Evolutionary conservation across 2,888 invertebrate genomes (phyloP), one percentile per base, ranked within the genome.

Genomic region (Dinocampus coccinellae): DNA sequence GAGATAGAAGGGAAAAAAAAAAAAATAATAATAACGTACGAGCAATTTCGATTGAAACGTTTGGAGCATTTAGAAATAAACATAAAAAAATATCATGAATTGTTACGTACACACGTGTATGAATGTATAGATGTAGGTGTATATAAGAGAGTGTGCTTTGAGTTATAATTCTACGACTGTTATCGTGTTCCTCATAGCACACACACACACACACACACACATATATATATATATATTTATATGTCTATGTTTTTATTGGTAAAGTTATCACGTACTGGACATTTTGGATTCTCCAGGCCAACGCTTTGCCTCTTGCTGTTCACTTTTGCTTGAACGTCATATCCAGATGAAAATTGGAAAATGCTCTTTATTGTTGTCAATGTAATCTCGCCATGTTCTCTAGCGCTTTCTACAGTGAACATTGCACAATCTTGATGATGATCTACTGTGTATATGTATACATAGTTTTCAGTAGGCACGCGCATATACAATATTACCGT

Each of bases 291-390:
- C 71, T 69, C 63, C 73, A 72, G 72, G 80, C 76, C 74, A 77
- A 79, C 77, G 76, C 58, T 47, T 47, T 16, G 16, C 6, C 16
- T 7, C 16, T n/a, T 16, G 7, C 47, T 47, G 47, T 47, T 47
- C 47, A 47, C 9, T 47, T 47, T 47, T 47, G 9, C 47, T 7
- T 52, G 55, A 75, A 72, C 75, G 80, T 82, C 80, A 83, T 81
- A 81, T 80, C 80, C 80, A 81, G 78, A 79, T 74, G 81, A 83
- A 83, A 84, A 84, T 84, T 83, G 84, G 83, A 83, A 83, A 84
- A 83, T 80, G 80, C 83, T 78, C 77, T 76, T 77, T 73, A 77
- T 76, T 76, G 75, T 75, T 71, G 68, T 69, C 70, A 39, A 60
- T 57, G 42, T 66, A 66, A 66, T 66, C 57, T 66, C 20, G 24